These are phyloP conservation scores for Wiebesia pumilae DNA, from an alignment of 1,140 invertebrate genomes.

Conservation along the genomic window DNA sequence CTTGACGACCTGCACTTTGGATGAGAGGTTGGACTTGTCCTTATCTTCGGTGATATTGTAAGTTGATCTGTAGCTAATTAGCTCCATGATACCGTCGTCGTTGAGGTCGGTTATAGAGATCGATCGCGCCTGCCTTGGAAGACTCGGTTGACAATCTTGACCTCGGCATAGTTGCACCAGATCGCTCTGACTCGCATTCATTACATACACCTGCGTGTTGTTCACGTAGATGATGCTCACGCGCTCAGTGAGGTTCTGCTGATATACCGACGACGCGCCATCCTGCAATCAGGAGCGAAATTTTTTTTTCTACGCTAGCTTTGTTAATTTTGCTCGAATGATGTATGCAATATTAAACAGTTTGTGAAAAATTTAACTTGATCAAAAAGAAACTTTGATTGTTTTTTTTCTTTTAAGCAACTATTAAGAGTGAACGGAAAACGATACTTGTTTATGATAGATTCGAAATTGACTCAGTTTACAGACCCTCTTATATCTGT, in stretches of 20 bases:
- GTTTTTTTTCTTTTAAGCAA: no score
- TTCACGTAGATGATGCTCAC: conserved; percentile 86
- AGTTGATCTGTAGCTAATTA: conserved; percentile 80
- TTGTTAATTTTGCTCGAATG: no score
- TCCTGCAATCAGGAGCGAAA: background rate
- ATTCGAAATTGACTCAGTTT: background rate
- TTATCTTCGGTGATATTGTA: conserved; percentile 60
- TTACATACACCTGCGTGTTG: conserved; percentile 81
- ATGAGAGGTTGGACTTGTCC: conserved; percentile 58
- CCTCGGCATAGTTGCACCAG: conserved; percentile 82
- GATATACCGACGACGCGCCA: conserved; percentile 58
- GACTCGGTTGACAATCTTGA: conserved; percentile 83
- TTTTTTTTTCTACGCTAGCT: background rate
- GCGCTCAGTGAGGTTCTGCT: conserved; percentile 79
- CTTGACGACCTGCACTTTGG: conserved; percentile 69
- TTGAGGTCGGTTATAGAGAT: conserved; percentile 83
- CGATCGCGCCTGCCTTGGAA: conserved; percentile 81
- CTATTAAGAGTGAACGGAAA: no score
- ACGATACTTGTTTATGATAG: background rate
- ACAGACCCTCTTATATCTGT: background rate
- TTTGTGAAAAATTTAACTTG: no score
- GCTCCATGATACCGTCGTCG: conserved; percentile 82
- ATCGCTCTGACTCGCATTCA: conserved; percentile 84
- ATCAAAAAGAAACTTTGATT: no score
- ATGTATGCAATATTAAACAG: no score